Percentiles rank a stretch among this genome's conserved stretches.
Conservation (phyloP, 1,140 invertebrate genomes). For the Plectrocnemia conspersa region DNA sequence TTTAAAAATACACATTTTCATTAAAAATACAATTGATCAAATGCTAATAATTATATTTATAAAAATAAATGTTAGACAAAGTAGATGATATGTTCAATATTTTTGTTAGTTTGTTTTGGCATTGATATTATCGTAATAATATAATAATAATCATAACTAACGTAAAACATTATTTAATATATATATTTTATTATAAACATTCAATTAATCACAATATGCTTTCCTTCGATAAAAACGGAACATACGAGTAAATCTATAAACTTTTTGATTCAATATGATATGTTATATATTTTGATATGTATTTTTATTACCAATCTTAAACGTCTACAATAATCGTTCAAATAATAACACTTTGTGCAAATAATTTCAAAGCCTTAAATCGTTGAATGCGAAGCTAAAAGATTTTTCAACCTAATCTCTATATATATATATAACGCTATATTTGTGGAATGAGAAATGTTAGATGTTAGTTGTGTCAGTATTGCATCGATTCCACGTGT, state of each 20-base stretch:
- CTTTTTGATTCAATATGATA: constrained; percentile 9
- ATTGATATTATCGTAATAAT: constrained; percentile 17
- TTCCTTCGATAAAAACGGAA: constrained; percentile 18
- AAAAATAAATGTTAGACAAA: constrained; percentile 15
- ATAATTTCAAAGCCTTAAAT: no score
- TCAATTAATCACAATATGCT: constrained; percentile 32
- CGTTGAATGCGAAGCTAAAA: constrained; percentile 15
- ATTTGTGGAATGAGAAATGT: constrained; percentile 1
- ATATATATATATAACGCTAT: background rate
- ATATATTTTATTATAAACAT: constrained; percentile 14
- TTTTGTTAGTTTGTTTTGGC: constrained; percentile 10
- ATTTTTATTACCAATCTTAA: no score
- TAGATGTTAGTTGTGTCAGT: constrained; percentile 20
- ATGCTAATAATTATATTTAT: background rate
- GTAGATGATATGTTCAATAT: constrained; percentile 15
- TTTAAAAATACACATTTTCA: constrained; percentile 17
- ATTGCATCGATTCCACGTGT: constrained; percentile 2
- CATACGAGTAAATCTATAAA: constrained; percentile 19
- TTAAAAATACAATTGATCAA: constrained; percentile 14
- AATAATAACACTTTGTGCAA: no score
- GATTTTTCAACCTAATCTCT: background rate
- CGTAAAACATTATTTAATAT: constrained; percentile 5
- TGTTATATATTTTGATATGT: constrained; percentile 11
- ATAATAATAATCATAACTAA: background rate
- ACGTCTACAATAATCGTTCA: no score